Evolutionary conservation across 2,888 invertebrate genomes (phyloP).

Genomic region (Tetranychus truncatus): DNA sequence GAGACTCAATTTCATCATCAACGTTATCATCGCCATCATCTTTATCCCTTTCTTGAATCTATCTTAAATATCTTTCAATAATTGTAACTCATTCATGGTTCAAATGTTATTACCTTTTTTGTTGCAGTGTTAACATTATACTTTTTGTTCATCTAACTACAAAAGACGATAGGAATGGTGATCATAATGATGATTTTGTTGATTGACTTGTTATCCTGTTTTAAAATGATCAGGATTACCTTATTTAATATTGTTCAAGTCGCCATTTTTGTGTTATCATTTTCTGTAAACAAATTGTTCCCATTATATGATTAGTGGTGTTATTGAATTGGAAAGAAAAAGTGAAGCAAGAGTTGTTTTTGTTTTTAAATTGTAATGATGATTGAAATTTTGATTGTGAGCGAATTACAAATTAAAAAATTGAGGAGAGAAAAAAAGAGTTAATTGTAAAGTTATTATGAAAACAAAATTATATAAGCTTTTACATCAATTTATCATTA

Average conservation of each 20-base stretch:
- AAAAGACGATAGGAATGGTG: background rate
- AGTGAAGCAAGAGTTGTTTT: background rate
- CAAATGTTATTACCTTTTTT: background rate
- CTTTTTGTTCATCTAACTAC: background rate
- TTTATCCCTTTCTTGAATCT: background rate
- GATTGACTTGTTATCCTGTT: background rate
- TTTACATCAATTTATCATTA: background rate
- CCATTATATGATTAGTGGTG: background rate
- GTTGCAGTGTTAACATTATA: background rate
- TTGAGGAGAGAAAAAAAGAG: background rate
- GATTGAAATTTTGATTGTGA: background rate
- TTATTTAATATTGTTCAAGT: background rate
- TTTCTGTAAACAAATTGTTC: background rate
- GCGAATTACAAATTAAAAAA: background rate
- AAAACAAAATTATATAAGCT: background rate
- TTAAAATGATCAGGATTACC: background rate
- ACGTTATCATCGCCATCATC: background rate
- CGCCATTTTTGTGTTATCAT: background rate
- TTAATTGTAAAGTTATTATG: background rate
- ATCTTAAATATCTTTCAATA: background rate
- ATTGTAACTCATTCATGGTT: background rate
- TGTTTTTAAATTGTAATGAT: background rate
- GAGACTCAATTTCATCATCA: background rate
- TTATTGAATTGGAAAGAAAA: background rate
- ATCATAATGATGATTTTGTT: background rate